A percentile compares a stretch with the other conserved stretches of the same genome.
Conservation (phyloP, 2,797 vertebrate species). For the Pseudochromis fuscus region DNA sequence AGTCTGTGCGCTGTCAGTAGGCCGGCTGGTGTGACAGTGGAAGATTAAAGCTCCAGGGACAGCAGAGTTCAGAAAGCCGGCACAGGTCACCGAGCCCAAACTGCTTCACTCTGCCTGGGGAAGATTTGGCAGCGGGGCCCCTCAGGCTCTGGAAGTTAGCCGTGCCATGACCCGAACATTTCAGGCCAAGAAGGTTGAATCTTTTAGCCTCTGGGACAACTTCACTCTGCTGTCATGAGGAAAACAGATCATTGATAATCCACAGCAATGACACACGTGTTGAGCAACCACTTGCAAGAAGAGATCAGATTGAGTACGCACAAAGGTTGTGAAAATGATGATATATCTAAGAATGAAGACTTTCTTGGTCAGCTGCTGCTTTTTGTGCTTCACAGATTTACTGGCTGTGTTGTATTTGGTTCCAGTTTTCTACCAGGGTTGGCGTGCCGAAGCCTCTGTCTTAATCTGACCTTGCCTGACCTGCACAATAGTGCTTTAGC, state of each 20-base stretch:
- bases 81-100: constrained; percentile 53
- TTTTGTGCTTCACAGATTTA: not conserved
- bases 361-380: not conserved
- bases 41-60: constrained; percentile 51
- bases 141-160: constrained; percentile 34
- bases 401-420: not conserved
- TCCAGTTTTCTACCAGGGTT: constrained; percentile 5
- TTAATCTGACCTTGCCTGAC: constrained; percentile 14
- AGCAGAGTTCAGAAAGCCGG: constrained; percentile 59
- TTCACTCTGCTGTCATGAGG: constrained; percentile 2
- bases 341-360: too few relatives aligned
- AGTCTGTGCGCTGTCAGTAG: not conserved
- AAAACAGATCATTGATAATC: constrained; percentile 2
- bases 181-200: constrained; percentile 39
- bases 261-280: not conserved
- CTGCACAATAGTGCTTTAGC: not conserved
- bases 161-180: constrained; percentile 13
- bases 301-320: too few relatives aligned
- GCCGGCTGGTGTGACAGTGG: constrained; percentile 30
- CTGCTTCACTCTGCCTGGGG: constrained; percentile 24
- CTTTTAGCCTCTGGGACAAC: constrained; percentile 31
- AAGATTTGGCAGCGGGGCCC: constrained; percentile 46
- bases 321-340: not conserved
- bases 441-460: not conserved
- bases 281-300: not conserved